phyloP scores from a whole-genome alignment of 2,888 invertebrate species.

The Lasioglossum oenotherae region DNA sequence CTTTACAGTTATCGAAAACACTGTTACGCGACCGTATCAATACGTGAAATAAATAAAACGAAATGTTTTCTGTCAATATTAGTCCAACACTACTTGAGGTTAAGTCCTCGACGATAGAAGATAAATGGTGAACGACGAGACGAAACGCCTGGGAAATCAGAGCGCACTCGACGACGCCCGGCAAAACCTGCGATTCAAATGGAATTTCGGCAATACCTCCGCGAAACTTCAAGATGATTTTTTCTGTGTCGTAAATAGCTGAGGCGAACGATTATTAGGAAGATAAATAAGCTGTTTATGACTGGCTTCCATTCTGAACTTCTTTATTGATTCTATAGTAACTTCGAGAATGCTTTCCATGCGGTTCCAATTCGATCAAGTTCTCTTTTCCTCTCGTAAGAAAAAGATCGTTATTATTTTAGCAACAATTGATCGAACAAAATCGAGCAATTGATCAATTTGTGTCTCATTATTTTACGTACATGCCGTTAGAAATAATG shows the following conservation, averaged over 20 bases:
- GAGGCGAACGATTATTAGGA: slow-evolving; percentile 76
- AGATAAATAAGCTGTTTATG: slow-evolving; percentile 80
- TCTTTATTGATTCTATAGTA: slow-evolving; percentile 75
- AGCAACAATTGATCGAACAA: not conserved
- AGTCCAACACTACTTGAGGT: slow-evolving; percentile 37
- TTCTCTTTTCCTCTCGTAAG: not conserved
- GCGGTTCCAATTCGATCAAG: not conserved
- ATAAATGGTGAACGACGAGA: slow-evolving; percentile 23
- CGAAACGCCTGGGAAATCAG: not conserved
- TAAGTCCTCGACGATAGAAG: slow-evolving; percentile 30
- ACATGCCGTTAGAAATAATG: not conserved
- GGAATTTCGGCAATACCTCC: slow-evolving; percentile 61
- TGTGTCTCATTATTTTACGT: not conserved
- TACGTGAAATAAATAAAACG: not conserved
- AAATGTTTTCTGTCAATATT: not conserved
- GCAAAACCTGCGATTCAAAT: slow-evolving; percentile 13
- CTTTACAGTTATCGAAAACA: not conserved
- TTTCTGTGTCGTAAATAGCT: slow-evolving; percentile 69
- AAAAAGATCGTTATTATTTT: not conserved
- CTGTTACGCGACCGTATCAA: not conserved
- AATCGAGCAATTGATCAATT: not conserved
- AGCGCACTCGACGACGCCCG: not conserved
- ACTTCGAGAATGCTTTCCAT: slow-evolving; percentile 66
- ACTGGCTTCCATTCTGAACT: slow-evolving; percentile 77
- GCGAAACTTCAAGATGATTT: slow-evolving; percentile 68